A percentile compares a stretch with the other conserved stretches of the same genome.
phyloP scores from a whole-genome alignment of 2,797 vertebrate genomes.

The Oreonectes daqikongensis region DNA sequence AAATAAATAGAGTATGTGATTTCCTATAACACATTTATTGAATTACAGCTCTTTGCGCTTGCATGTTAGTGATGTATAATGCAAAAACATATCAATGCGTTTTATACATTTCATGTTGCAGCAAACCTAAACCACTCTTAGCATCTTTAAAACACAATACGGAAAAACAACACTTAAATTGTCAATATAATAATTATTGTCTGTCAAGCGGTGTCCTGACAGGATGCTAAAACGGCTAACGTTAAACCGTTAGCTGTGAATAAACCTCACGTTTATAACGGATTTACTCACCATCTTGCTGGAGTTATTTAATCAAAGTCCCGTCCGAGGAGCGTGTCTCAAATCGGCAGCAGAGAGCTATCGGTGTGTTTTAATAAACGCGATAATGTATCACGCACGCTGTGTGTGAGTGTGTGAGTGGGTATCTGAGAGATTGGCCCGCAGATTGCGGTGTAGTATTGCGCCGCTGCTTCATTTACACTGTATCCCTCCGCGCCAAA shows the following conservation, averaged over 20 bases:
- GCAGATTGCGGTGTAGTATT: constrained; percentile 28
- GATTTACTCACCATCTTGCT: constrained; percentile 27
- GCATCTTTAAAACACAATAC: no score
- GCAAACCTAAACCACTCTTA: no score
- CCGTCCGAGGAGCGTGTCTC: neutral
- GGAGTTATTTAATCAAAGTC: neutral
- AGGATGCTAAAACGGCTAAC: constrained; percentile 31
- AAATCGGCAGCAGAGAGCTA: constrained; percentile 3
- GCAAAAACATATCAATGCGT: neutral
- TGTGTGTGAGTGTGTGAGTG: neutral
- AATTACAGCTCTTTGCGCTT: neutral
- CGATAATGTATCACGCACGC: neutral
- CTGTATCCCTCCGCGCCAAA: constrained; percentile 57
- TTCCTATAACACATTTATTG: neutral
- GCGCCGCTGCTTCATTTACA: constrained; percentile 27
- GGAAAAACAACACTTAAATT: neutral
- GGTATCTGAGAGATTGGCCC: neutral
- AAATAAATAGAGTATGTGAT: no score
- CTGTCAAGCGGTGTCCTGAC: neutral
- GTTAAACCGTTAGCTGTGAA: constrained; percentile 2
- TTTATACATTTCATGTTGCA: no score
- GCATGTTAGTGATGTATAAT: neutral
- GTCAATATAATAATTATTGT: neutral
- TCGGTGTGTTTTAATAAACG: neutral
- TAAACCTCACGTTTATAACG: neutral